Base-by-base conservation (phyloP, 2,797 vertebrate genomes). In the Fundulus diaphanus region DNA sequence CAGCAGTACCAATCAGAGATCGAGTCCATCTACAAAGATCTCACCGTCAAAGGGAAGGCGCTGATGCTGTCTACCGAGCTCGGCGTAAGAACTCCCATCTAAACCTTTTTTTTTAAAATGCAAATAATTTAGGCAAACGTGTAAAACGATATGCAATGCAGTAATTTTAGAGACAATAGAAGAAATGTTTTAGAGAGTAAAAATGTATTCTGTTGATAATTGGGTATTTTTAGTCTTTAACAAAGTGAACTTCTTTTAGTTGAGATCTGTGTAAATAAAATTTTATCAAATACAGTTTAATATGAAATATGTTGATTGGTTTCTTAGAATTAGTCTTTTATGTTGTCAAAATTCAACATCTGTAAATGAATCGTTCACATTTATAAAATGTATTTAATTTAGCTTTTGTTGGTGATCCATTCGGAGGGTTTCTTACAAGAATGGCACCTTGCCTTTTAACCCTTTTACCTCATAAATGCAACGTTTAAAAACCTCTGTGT, bases 1-100 rank as follows among this genome's bases (percentile, higher is more conserved):
- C 97, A 98, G 89, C 94, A 98, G 79, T 99, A 98, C 90, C 98
- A 99, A 81, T 96, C 96, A 1, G 98, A 99, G 95, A 98, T 99
- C 22, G 98, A 99, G 85, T 96, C 96, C 0, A 95, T 99, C 75
- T 99, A 99, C 93, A 98, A 98, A 93, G 98, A 99, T 80, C 95
- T 99, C 75, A 99, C 97, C 0, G 94, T 96, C 16, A 99, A 98
- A 93, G 98, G 98, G 77, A 99, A 99, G 89, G 91, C 97, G 0
- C 85, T 99, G 31, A 95, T 96, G 93, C 94, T 98, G 22, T 98
- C 98, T 49, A 96, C 97, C 22, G 97, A 99, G 70, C 94, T 97
- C 0, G 97, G 96, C 95, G 98, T 99, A 91, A 92, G 90, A 83
- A 7, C 57, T 0, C 5, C 18, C 67, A 29, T 8, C 7, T 5